Evolutionary conservation across 53 echinoderm and acorn worm genomes (phyloP).

Genomic region (Apostichopus leukothele): DNA sequence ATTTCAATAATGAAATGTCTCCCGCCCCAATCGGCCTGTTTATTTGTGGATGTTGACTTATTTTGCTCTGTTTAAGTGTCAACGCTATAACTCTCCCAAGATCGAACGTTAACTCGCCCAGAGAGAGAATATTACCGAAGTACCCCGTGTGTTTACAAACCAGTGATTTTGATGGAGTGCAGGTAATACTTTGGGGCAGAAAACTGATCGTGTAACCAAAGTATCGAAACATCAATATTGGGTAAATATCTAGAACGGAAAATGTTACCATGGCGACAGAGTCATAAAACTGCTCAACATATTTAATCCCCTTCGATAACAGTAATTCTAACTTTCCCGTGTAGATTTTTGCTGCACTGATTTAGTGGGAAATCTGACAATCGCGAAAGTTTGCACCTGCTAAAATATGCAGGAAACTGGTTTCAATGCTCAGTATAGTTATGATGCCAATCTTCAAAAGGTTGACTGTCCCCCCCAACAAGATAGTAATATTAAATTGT

Average conservation of each 20-base stretch:
- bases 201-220: not conserved
- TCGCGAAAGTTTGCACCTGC: too few relatives aligned
- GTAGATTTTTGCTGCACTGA: too few relatives aligned
- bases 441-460: too few relatives aligned
- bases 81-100: slow-evolving; percentile 20
- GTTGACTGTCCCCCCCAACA: too few relatives aligned
- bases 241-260: not conserved
- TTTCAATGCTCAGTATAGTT: too few relatives aligned
- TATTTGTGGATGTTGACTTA: slow-evolving; percentile 44
- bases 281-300: not conserved
- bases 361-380: too few relatives aligned
- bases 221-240: not conserved
- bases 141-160: not conserved
- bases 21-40: slow-evolving; percentile 20
- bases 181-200: not conserved
- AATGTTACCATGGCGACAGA: not conserved
- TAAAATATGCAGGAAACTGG: too few relatives aligned
- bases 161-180: slow-evolving; percentile 10
- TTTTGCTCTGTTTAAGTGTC: slow-evolving; percentile 34
- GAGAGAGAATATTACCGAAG: not conserved
- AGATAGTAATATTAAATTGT: too few relatives aligned
- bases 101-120: too few relatives aligned
- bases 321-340: too few relatives aligned
- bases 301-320: too few relatives aligned
- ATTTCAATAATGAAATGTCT: slow-evolving; percentile 42